Conservation (phyloP, 2,888 invertebrate species). For the Argyresthia goedartella region DNA sequence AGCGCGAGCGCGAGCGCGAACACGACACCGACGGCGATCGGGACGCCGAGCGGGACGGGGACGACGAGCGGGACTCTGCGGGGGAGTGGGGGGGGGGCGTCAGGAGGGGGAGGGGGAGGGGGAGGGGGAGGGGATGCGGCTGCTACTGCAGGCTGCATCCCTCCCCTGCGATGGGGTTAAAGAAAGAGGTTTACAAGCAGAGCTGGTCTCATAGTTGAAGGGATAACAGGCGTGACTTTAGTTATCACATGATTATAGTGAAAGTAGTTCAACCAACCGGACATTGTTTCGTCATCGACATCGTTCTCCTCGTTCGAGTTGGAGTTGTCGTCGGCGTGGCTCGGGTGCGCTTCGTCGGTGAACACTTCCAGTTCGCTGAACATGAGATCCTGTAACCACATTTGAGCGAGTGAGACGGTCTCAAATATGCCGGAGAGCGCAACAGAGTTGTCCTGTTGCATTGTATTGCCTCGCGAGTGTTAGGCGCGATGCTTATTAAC, state of each 20-base stretch:
- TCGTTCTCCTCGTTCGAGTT: slow-evolving; percentile 89
- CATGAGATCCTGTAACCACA: slow-evolving; percentile 38
- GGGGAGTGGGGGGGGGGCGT: slow-evolving; percentile 4
- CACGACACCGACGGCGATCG: too few species aligned
- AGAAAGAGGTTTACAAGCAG: background rate
- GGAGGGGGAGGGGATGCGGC: background rate
- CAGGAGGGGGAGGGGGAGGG: slow-evolving; percentile 1
- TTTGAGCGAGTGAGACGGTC: background rate
- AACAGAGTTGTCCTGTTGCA: background rate
- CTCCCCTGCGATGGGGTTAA: background rate
- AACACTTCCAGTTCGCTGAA: slow-evolving; percentile 76
- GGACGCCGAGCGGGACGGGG: slow-evolving; percentile 34
- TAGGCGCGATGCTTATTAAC: too few species aligned
- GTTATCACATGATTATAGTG: too few species aligned
- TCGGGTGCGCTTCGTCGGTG: slow-evolving; percentile 65
- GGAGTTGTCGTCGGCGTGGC: slow-evolving; percentile 74
- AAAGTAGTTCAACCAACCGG: slow-evolving; percentile 63
- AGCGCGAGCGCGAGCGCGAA: too few species aligned
- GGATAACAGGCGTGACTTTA: too few species aligned
- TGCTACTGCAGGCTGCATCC: background rate
- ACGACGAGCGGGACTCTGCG: slow-evolving; percentile 10
- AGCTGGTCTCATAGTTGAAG: background rate
- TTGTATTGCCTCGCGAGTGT: too few species aligned
- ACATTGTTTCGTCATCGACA: slow-evolving; percentile 88
- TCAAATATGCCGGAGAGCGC: too few species aligned